These are phyloP conservation scores for Peromyscus eremicus DNA, from an alignment of 2,797 vertebrate genomes.

Conservation along the genomic window DNA sequence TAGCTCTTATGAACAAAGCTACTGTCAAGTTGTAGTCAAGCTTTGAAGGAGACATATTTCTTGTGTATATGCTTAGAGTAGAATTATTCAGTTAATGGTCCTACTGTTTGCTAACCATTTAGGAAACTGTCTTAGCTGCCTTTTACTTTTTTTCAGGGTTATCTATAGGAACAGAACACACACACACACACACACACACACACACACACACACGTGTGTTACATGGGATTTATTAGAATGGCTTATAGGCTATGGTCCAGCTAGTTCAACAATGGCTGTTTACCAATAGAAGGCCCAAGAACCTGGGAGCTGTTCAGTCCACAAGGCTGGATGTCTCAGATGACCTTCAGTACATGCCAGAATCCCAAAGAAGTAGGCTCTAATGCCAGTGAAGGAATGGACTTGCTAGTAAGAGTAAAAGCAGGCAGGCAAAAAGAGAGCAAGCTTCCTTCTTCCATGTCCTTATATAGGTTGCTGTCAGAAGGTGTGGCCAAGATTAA, in stretches of 20 bases:
- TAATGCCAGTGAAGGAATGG: background rate
- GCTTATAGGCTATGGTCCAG: background rate
- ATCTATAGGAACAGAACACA: background rate
- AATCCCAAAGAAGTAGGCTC: background rate
- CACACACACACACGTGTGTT: background rate
- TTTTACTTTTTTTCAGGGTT: background rate
- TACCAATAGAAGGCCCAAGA: background rate
- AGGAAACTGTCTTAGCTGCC: background rate
- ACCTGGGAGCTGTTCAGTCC: background rate
- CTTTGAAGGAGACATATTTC: background rate
- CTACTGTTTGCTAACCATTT: background rate
- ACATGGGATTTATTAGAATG: background rate
- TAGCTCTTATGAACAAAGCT: background rate
- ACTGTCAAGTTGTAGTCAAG: background rate
- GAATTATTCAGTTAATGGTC: background rate
- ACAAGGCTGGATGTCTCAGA: background rate
- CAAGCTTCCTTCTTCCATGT: background rate
- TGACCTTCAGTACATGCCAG: background rate
- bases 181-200: too few relatives aligned
- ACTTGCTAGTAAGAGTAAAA: too few relatives aligned
- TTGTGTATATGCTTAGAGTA: background rate
- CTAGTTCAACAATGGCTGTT: background rate
- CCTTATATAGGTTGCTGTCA: background rate
- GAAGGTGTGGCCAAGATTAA: background rate
- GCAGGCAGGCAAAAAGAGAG: background rate